These are phyloP conservation scores for Malurus splendens DNA, from an alignment of 2,797 vertebrate genomes.

Conservation along the genomic window DNA sequence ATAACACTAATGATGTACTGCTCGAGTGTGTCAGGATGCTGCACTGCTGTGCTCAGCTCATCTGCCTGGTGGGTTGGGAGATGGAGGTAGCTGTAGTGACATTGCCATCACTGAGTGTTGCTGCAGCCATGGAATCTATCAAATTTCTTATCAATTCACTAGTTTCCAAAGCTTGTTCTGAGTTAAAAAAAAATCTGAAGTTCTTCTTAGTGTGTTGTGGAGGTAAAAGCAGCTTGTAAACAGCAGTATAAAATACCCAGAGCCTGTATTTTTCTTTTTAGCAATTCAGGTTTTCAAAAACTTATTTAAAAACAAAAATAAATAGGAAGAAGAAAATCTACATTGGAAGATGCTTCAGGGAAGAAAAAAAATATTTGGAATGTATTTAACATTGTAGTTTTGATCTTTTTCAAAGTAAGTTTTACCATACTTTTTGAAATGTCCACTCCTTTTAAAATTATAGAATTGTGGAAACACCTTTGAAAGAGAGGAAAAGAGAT, in stretches of 20 bases:
- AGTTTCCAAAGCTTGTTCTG: not conserved
- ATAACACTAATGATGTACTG: constrained; percentile 5
- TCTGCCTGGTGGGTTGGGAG: not conserved
- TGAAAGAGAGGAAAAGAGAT: not conserved
- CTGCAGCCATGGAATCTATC: not conserved
- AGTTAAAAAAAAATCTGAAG: not conserved
- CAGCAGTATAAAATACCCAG: not conserved
- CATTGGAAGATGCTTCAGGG: not conserved
- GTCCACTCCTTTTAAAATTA: not conserved
- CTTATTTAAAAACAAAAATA: no score
- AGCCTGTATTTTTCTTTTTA: not conserved
- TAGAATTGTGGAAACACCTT: not conserved
- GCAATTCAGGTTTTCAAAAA: not conserved
- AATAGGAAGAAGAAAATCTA: no score
- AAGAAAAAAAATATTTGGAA: not conserved
- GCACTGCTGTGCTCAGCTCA: not conserved
- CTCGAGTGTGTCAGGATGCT: not conserved
- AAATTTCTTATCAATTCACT: not conserved
- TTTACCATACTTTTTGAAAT: not conserved
- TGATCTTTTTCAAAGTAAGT: not conserved
- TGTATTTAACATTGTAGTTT: not conserved
- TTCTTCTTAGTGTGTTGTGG: not conserved
- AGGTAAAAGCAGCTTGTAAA: not conserved
- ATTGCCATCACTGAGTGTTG: not conserved
- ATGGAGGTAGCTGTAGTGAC: not conserved